phyloP scores from a whole-genome alignment of 1,140 invertebrate genomes.

The Papilio aristodemus region DNA sequence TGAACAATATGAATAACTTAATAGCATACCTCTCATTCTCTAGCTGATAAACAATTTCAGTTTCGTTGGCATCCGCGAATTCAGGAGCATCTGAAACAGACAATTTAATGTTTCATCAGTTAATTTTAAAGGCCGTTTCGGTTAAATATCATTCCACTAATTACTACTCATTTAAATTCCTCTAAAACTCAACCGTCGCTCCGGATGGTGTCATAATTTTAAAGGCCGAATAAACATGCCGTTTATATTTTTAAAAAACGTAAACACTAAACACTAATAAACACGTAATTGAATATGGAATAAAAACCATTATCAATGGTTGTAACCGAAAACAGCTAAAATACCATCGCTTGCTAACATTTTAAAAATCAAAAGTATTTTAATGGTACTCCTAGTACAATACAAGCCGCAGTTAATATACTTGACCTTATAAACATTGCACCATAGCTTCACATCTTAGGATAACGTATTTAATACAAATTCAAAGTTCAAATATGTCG shows the following conservation, averaged over 20 bases:
- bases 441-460: no score
- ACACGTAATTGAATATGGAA: no score
- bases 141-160: conserved; percentile 23
- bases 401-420: no score
- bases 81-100: conserved; percentile 55
- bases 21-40: conserved; percentile 53
- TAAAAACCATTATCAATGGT: no score
- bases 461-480: no score
- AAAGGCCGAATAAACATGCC: background rate
- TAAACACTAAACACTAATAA: no score
- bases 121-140: conserved; percentile 31
- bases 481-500: no score
- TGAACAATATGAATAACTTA: background rate
- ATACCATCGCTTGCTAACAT: no score
- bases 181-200: background rate
- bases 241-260: background rate
- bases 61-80: conserved; percentile 52
- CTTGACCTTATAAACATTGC: no score
- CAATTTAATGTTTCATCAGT: conserved; percentile 9
- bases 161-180: conserved; percentile 8
- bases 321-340: no score
- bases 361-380: no score
- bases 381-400: no score
- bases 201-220: background rate
- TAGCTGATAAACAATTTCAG: conserved; percentile 45